These are phyloP conservation scores for Drosophila chauvacae DNA, from an alignment of 1,140 invertebrate species.

Conservation along the genomic window DNA sequence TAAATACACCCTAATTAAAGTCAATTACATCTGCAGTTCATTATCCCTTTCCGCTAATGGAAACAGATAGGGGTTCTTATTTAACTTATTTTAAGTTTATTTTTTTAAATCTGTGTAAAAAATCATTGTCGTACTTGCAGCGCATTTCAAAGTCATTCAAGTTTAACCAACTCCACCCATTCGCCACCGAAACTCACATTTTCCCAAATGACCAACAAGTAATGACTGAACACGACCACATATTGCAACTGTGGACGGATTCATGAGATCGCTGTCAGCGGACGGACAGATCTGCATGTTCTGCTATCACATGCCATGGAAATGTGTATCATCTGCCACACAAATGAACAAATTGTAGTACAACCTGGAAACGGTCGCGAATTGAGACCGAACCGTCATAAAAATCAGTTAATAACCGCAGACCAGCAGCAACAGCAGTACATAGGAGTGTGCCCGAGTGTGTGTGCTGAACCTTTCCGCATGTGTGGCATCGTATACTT, in stretches of 20 bases:
- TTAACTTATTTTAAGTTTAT: not conserved
- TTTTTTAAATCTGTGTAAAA: not conserved
- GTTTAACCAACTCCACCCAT: not conserved
- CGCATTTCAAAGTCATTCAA: not conserved
- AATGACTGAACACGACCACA: conserved; percentile 11
- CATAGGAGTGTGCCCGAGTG: not conserved
- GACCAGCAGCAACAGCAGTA: conserved; percentile 11
- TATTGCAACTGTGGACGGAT: conserved; percentile 31
- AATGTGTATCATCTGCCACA: conserved; percentile 27
- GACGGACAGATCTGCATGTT: conserved; percentile 37
- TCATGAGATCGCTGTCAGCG: conserved; percentile 32
- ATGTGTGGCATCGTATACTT: conserved; percentile 34
- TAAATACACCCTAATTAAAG: not conserved
- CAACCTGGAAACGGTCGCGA: conserved; percentile 68
- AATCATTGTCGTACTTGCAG: not conserved
- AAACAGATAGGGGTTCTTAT: not conserved
- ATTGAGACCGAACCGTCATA: conserved; percentile 77
- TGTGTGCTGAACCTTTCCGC: conserved; percentile 20
- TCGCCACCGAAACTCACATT: conserved; percentile 24
- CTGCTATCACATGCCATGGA: conserved; percentile 23
- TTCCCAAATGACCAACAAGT: conserved; percentile 16
- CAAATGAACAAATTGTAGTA: conserved; percentile 37
- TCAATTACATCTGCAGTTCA: not conserved
- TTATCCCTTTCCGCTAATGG: not conserved
- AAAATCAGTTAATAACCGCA: conserved; percentile 71